A percentile compares a stretch with the other conserved stretches of the same genome.
These are phyloP conservation scores for Bradypus variegatus DNA, from an alignment of 2,797 vertebrate species.

Conservation along the genomic window DNA sequence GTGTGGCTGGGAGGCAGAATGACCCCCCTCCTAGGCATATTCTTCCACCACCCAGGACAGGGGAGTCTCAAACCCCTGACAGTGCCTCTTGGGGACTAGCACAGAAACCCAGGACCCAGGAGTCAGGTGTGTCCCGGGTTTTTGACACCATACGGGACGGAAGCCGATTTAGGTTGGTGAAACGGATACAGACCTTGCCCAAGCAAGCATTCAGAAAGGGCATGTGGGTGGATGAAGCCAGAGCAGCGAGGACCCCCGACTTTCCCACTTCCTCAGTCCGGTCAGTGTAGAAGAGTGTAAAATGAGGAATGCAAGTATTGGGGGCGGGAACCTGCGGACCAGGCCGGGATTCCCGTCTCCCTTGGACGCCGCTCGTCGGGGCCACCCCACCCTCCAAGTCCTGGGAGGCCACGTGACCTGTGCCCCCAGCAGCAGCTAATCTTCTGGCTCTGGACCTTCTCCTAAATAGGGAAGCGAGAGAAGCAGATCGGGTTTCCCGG, in stretches of 20 bases:
- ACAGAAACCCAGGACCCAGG: not conserved
- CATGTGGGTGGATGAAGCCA: rapidly evolving
- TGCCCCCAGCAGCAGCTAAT: constrained; percentile 54
- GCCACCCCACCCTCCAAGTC: not conserved
- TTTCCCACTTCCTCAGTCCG: not conserved
- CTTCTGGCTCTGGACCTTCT: constrained; percentile 55
- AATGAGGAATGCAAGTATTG: not conserved
- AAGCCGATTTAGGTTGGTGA: not conserved
- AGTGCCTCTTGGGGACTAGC: not conserved
- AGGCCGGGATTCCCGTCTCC: not conserved
- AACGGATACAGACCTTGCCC: not conserved
- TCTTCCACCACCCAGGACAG: not conserved
- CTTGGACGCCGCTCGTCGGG: not conserved
- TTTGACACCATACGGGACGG: not conserved
- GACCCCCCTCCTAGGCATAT: not conserved
- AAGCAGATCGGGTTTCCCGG: constrained; percentile 62
- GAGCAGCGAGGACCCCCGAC: not conserved
- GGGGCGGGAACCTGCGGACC: not conserved
- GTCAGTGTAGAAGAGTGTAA: not conserved
- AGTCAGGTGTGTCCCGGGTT: not conserved
- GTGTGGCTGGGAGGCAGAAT: not conserved
- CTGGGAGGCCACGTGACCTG: constrained; percentile 54
- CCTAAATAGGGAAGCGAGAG: constrained; percentile 70
- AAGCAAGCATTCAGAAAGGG: not conserved
- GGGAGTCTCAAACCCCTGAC: too few species aligned